Conservation (phyloP, 2,113 vertebrate species). For the Mesoclemmys tuberculata region DNA sequence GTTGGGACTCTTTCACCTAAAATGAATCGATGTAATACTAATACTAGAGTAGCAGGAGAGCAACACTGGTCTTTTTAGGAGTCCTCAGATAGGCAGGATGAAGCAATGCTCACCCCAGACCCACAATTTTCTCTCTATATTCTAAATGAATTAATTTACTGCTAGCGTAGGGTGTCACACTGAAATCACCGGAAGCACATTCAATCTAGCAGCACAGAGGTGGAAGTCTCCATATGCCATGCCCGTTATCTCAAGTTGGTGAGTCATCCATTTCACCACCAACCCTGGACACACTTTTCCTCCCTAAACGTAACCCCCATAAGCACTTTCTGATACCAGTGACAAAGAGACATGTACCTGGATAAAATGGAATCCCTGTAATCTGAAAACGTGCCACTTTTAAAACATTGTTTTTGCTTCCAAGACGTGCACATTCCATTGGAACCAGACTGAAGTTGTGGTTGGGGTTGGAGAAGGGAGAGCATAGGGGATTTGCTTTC, state of each 20-base stretch:
- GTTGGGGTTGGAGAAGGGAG: not conserved
- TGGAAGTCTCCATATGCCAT: constrained; percentile 6
- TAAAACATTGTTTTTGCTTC: constrained; percentile 18
- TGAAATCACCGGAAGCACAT: not conserved
- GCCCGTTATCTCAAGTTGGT: not conserved
- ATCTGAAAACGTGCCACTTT: not conserved
- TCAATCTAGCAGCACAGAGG: not conserved
- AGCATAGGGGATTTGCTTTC: constrained; percentile 19
- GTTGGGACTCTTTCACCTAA: constrained; percentile 14
- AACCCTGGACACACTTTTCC: not conserved
- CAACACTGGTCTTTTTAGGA: not conserved
- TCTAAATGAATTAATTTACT: not conserved
- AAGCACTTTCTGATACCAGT: not conserved
- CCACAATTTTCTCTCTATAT: not conserved
- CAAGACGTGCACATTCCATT: not conserved
- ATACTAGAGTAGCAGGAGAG: not conserved
- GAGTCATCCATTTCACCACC: not conserved
- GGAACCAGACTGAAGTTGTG: not conserved
- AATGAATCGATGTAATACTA: not conserved
- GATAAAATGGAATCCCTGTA: not conserved
- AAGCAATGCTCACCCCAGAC: not conserved
- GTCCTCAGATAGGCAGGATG: not conserved
- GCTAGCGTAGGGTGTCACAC: not conserved
- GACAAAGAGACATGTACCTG: not conserved
- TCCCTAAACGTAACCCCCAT: not conserved